A percentile compares a stretch with the other conserved stretches of the same genome.
Conservation (phyloP, 2,888 invertebrate genomes). For the Pardosa pseudoannulata region DNA sequence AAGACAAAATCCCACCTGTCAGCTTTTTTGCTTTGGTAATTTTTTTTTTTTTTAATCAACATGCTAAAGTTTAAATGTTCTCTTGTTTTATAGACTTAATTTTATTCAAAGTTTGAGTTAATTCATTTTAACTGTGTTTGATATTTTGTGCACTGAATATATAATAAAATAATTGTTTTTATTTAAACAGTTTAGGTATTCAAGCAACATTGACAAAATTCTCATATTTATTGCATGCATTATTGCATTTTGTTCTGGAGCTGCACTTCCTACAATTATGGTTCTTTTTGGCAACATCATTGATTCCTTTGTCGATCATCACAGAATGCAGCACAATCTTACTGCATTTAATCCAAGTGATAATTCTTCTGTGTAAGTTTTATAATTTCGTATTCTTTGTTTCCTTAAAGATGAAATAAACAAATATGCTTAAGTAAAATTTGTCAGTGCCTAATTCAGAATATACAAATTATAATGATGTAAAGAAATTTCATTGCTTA, state of each 20-base stretch:
- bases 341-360: slow-evolving; percentile 28
- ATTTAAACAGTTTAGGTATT: slow-evolving; percentile 60
- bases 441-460: too few relatives aligned
- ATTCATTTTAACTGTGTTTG: not conserved
- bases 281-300: slow-evolving; percentile 66
- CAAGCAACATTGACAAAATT: slow-evolving; percentile 55
- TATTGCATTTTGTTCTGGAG: slow-evolving; percentile 61
- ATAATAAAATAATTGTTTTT: not conserved
- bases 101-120: not conserved
- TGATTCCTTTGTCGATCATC: slow-evolving; percentile 65
- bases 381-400: not conserved
- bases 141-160: not conserved
- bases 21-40: slow-evolving; percentile 60
- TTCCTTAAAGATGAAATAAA: too few relatives aligned
- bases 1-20: slow-evolving; percentile 39
- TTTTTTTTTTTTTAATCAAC: too few relatives aligned
- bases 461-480: too few relatives aligned
- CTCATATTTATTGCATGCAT: slow-evolving; percentile 54
- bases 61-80: too few relatives aligned
- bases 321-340: slow-evolving; percentile 54
- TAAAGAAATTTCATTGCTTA: too few relatives aligned
- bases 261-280: slow-evolving; percentile 58
- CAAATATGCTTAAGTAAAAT: too few relatives aligned
- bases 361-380: slow-evolving; percentile 43
- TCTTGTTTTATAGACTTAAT: too few relatives aligned